phyloP scores from a whole-genome alignment of 37 sponge, comb jelly and placozoan species.

The Ephydatia muelleri region DNA sequence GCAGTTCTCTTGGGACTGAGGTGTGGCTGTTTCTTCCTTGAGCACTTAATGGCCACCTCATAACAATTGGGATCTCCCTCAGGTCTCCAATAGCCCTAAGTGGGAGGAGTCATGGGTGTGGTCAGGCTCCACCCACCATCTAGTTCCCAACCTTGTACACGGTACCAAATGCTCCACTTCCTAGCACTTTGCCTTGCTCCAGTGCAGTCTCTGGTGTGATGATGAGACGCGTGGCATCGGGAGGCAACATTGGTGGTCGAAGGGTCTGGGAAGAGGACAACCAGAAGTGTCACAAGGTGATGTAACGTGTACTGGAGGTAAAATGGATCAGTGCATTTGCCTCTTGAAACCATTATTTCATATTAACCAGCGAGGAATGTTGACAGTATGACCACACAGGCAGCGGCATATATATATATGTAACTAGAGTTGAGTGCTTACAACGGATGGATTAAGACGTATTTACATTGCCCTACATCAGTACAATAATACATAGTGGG shows the following conservation, averaged over 20 bases:
- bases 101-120: background rate
- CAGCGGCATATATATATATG: too few species aligned
- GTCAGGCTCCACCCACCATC: background rate
- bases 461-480: too few species aligned
- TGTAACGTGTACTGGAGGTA: too few species aligned
- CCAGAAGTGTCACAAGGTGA: too few species aligned
- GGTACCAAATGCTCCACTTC: constrained; percentile 95
- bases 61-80: constrained; percentile 43
- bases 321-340: too few species aligned
- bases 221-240: constrained; percentile 56
- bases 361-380: too few species aligned
- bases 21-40: constrained; percentile 60
- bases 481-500: too few species aligned
- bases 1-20: constrained; percentile 69
- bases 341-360: too few species aligned
- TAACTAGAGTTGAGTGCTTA: too few species aligned
- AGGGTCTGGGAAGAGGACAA: constrained; percentile 66
- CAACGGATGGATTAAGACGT: too few species aligned
- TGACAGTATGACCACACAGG: too few species aligned
- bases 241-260: constrained; percentile 70
- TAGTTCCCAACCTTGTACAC: background rate
- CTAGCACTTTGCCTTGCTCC: constrained; percentile 64
- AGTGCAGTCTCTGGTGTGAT: constrained; percentile 60
- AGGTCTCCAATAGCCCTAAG: constrained; percentile 82
- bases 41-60: constrained; percentile 90